phyloP scores from a whole-genome alignment of 64 coral and sea anemone genomes.

The Actinia equina region DNA sequence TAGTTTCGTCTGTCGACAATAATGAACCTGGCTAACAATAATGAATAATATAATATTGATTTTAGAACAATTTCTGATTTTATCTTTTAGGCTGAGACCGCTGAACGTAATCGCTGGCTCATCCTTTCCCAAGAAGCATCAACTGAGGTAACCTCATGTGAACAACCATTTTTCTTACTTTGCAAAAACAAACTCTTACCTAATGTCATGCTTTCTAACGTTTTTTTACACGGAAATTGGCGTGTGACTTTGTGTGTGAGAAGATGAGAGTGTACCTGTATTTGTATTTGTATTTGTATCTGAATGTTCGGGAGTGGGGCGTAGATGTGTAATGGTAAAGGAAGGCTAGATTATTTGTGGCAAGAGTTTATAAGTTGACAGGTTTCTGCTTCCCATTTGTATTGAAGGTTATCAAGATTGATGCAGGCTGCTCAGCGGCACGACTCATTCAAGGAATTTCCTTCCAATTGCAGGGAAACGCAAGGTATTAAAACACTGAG shows the following conservation, averaged over 20 bases:
- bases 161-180: background rate
- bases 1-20: background rate
- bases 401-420: conserved; percentile 59
- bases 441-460: conserved; percentile 62
- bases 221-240: too few relatives aligned
- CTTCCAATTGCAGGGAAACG: conserved; percentile 62
- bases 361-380: background rate
- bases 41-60: too few relatives aligned
- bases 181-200: background rate
- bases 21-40: too few relatives aligned
- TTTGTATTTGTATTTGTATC: too few relatives aligned
- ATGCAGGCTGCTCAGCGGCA: conserved; percentile 30
- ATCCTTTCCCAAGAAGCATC: conserved; percentile 76
- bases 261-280: background rate
- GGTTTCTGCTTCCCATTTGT: background rate
- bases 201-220: too few relatives aligned
- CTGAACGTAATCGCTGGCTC: conserved; percentile 68
- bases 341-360: background rate
- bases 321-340: too few relatives aligned
- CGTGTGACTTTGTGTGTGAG: too few relatives aligned
- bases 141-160: conserved; percentile 39
- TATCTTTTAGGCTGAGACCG: conserved; percentile 24
- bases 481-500: conserved; percentile 26
- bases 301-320: too few relatives aligned
- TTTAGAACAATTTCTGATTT: too few relatives aligned